Percentiles rank a stretch among this genome's conserved stretches.
Conservation (phyloP, 2,113 vertebrate species). For the Nanorana parkeri region DNA sequence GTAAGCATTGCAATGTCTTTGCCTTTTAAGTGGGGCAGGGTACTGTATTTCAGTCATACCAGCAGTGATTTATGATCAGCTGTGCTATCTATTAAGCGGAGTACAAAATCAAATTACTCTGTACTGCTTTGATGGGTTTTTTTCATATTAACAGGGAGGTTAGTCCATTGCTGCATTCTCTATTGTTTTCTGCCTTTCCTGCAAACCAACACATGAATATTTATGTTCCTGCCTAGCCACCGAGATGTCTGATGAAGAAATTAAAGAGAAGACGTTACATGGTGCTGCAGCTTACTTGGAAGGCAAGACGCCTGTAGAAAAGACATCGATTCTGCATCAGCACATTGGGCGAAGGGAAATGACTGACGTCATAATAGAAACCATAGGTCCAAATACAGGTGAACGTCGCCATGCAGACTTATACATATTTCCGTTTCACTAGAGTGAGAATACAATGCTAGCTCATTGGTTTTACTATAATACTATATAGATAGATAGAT, state of each 20-base stretch:
- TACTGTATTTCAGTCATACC: not conserved
- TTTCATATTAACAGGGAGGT: slow-evolving; percentile 1
- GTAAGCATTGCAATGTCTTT: not conserved
- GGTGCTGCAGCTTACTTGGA: slow-evolving; percentile 77
- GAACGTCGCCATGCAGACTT: slow-evolving; percentile 1
- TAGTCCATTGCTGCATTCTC: not conserved
- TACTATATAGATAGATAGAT: too few species aligned
- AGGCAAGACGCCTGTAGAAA: slow-evolving; percentile 85
- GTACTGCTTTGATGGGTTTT: not conserved
- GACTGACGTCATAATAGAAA: slow-evolving; percentile 97
- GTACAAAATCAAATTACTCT: not conserved
- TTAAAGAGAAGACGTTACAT: slow-evolving; percentile 79
- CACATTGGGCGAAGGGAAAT: slow-evolving; percentile 94
- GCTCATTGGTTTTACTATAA: too few species aligned
- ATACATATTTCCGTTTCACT: too few species aligned
- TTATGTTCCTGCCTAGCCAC: slow-evolving; percentile 69
- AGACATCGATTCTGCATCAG: slow-evolving; percentile 86
- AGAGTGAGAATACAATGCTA: too few species aligned
- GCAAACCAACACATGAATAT: slow-evolving; percentile 51
- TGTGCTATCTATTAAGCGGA: not conserved
- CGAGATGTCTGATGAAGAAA: slow-evolving; percentile 85
- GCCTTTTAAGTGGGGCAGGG: not conserved
- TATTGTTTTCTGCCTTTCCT: slow-evolving; percentile 7
- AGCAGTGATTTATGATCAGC: not conserved
- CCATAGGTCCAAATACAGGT: slow-evolving; percentile 83